A percentile compares a stretch with the other conserved stretches of the same genome.
Evolutionary conservation across 1,140 invertebrate genomes (phyloP).

Genomic region (Solenopsis fugax): DNA sequence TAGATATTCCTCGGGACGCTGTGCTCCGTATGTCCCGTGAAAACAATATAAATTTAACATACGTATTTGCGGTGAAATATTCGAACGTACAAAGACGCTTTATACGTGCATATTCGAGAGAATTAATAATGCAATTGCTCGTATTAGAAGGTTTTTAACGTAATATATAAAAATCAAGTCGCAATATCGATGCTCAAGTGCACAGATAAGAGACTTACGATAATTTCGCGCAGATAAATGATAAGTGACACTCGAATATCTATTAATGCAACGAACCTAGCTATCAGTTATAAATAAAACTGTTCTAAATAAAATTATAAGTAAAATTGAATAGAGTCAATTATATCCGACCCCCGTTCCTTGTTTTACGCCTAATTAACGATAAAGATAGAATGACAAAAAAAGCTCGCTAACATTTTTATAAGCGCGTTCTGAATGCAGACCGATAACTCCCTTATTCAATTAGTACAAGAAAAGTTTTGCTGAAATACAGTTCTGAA

Average conservation of each 20-base stretch:
- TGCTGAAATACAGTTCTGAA: too few species aligned
- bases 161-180: neutral
- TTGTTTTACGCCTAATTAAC: too few species aligned
- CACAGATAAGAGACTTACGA: neutral
- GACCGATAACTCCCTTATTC: neutral
- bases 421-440: too few species aligned
- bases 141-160: neutral
- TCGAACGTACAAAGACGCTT: neutral
- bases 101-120: neutral
- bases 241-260: neutral
- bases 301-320: too few species aligned
- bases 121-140: neutral
- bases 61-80: neutral
- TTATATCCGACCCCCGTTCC: too few species aligned
- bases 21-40: neutral
- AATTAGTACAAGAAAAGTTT: too few species aligned
- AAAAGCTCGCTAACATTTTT: too few species aligned
- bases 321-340: too few species aligned
- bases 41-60: slow-evolving; percentile 5
- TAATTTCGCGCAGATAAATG: neutral
- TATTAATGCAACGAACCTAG: neutral
- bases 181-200: neutral
- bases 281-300: neutral
- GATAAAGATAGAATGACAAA: too few species aligned
- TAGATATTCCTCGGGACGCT: neutral